These are phyloP conservation scores for Helostoma temminkii DNA, from an alignment of 2,797 vertebrate genomes.

Conservation along the genomic window DNA sequence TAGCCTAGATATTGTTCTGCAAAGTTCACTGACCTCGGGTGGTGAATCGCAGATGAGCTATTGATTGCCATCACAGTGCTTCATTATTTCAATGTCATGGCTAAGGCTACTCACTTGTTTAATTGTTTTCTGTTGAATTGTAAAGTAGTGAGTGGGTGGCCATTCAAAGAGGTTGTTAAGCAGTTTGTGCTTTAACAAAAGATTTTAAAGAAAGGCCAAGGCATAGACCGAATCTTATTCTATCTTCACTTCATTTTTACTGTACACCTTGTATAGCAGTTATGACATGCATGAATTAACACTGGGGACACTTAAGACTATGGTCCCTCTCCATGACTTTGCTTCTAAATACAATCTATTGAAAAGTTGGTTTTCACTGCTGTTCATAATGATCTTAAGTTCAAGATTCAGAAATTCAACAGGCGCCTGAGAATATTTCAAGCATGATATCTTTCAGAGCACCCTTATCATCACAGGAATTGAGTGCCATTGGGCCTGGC, in stretches of 20 bases:
- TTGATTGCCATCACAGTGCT: slow-evolving; percentile 73
- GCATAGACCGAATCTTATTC: slow-evolving; percentile 37
- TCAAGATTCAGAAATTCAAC: slow-evolving; percentile 55
- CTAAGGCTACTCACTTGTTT: slow-evolving; percentile 65
- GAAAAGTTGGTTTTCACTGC: slow-evolving; percentile 6
- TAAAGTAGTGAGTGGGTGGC: slow-evolving; percentile 75
- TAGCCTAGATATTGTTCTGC: slow-evolving; percentile 79
- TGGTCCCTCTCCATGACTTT: not conserved
- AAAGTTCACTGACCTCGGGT: slow-evolving; percentile 69
- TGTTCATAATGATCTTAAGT: slow-evolving; percentile 23
- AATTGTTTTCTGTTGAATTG: slow-evolving; percentile 78
- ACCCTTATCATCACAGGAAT: slow-evolving; percentile 50
- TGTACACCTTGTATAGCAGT: slow-evolving; percentile 15
- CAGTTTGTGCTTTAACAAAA: slow-evolving; percentile 46
- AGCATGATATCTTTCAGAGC: slow-evolving; percentile 42
- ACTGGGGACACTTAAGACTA: not conserved
- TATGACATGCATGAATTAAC: slow-evolving; percentile 2
- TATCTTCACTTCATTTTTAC: slow-evolving; percentile 4
- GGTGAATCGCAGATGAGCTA: slow-evolving; percentile 73
- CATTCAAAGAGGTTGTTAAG: slow-evolving; percentile 65
- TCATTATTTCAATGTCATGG: slow-evolving; percentile 69
- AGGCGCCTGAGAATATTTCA: slow-evolving; percentile 46
- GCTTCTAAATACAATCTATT: slow-evolving; percentile 12
- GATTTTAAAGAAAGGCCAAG: slow-evolving; percentile 55
- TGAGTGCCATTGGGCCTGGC: slow-evolving; percentile 60